Base-by-base conservation (phyloP, 1,140 invertebrate species). In the Drosophila willistoni region DNA sequence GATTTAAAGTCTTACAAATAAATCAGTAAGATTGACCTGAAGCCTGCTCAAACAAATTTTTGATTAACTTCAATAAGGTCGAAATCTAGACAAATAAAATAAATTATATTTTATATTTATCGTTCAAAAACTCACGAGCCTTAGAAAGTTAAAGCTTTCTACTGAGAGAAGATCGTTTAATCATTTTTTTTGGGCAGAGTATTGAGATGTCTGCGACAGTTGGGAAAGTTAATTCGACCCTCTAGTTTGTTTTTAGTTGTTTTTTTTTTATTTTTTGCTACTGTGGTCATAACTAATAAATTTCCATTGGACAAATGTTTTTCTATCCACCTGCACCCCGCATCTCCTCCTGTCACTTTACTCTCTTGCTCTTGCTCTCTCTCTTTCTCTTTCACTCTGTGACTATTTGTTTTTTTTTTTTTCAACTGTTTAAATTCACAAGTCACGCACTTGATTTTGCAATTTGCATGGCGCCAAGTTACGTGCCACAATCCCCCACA, bases 401-500 rank as follows among this genome's bases (percentile, higher is more conserved):
- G 47, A 25, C 19, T 17, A 33, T 61, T 64, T 56, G 64, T 64
- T 44, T 29, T 65, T 68, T 72, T 59, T 39, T 72, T 60, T 25
- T 17, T 14, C 42, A 5, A 47, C 68, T 25, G 17, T 51, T 73
- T 64, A 71, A 78, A 81, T 69, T 79, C n/a, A 76, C 82, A 68
- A 85, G 82, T 85, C 82, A 86, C 82, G 82, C 82, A 86, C 82
- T 59, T 86, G 82, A 81, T 86, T 81, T 85, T 80, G 82, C 78
- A 85, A 85, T 86, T 84, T 85, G 66, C 79, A 85, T 86, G 81
- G 74, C 78, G 79, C 71, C 71, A 69, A 36, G 34, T 68, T 64
- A 85, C 82, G 81, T 84, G 82, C 73, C 44, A 51, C 44, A 51
- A 29, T 19, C 12, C 60, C 61, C 29, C 7, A 34, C 7, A 36